phyloP scores from a whole-genome alignment of 1,140 invertebrate genomes.

The Cyclina sinensis region DNA sequence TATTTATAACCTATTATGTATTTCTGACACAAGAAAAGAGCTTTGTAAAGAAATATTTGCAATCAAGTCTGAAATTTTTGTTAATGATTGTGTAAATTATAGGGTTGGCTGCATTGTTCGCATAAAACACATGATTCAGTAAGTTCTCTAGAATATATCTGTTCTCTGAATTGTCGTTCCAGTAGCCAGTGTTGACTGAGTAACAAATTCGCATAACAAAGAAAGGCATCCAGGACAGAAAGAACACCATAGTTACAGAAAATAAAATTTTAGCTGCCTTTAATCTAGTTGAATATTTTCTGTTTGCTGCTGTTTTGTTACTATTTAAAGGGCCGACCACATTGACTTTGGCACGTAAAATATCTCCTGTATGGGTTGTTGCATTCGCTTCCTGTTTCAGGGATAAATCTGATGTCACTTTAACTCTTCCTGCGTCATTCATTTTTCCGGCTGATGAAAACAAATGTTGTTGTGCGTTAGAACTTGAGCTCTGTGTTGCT shows the following conservation, averaged over 20 bases:
- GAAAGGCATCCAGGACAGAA: slow-evolving; percentile 67
- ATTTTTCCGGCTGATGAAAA: background rate
- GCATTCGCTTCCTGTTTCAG: background rate
- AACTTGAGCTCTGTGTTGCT: background rate
- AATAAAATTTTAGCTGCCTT: slow-evolving; percentile 66
- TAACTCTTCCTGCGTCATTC: background rate
- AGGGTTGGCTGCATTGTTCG: slow-evolving; percentile 67
- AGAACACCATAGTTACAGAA: slow-evolving; percentile 57
- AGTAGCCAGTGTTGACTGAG: slow-evolving; percentile 16
- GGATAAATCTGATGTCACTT: background rate
- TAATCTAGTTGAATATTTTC: slow-evolving; percentile 28
- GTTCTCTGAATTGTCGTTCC: slow-evolving; percentile 15
- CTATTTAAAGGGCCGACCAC: background rate
- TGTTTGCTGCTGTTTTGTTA: background rate
- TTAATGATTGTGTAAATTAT: slow-evolving; percentile 69
- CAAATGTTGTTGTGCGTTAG: background rate
- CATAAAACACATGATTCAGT: slow-evolving; percentile 64
- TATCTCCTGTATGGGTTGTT: background rate
- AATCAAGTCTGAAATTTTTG: slow-evolving; percentile 59
- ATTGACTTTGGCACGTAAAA: background rate
- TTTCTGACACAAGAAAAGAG: no score
- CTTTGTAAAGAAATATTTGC: slow-evolving; percentile 36
- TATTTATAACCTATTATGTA: no score
- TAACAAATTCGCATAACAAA: slow-evolving; percentile 49
- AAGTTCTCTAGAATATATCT: slow-evolving; percentile 20